A percentile compares a stretch with the other conserved stretches of the same genome.
Evolutionary conservation across 2,797 vertebrate genomes (phyloP).

Genomic region (Threskiornis aethiopicus): DNA sequence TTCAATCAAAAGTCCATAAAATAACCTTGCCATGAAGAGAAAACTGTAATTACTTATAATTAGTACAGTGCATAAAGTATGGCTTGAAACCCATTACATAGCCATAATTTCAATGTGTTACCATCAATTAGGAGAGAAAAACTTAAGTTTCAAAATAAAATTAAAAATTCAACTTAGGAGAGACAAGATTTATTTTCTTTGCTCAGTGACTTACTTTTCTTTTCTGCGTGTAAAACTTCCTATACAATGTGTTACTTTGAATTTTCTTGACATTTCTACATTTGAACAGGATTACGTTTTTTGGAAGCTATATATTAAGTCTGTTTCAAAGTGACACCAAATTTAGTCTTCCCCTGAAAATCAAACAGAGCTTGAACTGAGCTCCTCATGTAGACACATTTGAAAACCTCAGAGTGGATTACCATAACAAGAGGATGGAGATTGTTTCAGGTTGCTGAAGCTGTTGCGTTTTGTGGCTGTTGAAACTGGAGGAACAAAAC

Average conservation of each 20-base stretch:
- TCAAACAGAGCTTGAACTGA: neutral
- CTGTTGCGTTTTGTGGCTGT: neutral
- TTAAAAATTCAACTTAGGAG: neutral
- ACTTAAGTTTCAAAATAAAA: constrained; percentile 37
- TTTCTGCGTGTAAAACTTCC: neutral
- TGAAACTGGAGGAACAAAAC: constrained; percentile 13
- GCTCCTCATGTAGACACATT: neutral
- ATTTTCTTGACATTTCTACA: neutral
- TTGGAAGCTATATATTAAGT: neutral
- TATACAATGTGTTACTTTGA: neutral
- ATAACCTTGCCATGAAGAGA: constrained; percentile 23
- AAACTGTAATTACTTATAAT: constrained; percentile 59
- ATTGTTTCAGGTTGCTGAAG: neutral
- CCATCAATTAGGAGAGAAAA: constrained; percentile 14
- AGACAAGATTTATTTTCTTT: neutral
- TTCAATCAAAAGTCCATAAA: constrained; percentile 55
- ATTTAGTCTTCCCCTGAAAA: neutral
- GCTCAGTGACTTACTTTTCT: neutral
- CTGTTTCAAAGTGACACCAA: neutral
- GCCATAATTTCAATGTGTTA: constrained; percentile 28
- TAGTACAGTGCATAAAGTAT: constrained; percentile 23
- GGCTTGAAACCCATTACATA: constrained; percentile 20
- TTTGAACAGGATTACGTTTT: neutral
- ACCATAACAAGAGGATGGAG: neutral
- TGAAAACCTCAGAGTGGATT: neutral